Conservation (phyloP, 2,888 invertebrate genomes). For the Nemotelus nigrinus region DNA sequence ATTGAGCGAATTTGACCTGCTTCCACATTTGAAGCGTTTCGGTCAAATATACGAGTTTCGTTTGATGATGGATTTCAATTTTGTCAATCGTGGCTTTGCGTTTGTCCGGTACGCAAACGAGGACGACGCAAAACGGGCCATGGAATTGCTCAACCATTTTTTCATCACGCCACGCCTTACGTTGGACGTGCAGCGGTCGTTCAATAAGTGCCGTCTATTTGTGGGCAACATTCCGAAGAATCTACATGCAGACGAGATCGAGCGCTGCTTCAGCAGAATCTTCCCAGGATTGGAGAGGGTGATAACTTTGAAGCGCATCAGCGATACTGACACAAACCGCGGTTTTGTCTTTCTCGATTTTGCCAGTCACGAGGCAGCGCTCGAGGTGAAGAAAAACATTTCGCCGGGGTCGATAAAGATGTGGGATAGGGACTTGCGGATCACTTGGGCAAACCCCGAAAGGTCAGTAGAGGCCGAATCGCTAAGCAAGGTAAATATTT, state of each 20-base stretch:
- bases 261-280: constrained; percentile 52
- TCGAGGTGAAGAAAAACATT: constrained; percentile 57
- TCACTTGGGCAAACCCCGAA: constrained; percentile 58
- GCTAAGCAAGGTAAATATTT: constrained; percentile 46
- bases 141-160: constrained; percentile 57
- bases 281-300: constrained; percentile 56
- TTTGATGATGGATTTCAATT: constrained; percentile 57
- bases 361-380: constrained; percentile 55
- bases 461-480: constrained; percentile 50
- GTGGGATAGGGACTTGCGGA: constrained; percentile 58
- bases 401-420: constrained; percentile 56
- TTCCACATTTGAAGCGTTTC: constrained; percentile 56
- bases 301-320: constrained; percentile 44
- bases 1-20: constrained; percentile 54
- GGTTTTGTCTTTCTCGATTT: constrained; percentile 59
- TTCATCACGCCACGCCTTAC: constrained; percentile 53
- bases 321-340: constrained; percentile 52
- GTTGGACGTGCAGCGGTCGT: constrained; percentile 57
- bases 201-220: constrained; percentile 58
- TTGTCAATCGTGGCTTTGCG: constrained; percentile 57
- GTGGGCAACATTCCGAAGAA: constrained; percentile 58
- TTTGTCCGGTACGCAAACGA: constrained; percentile 57
- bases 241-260: constrained; percentile 55
- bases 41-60: constrained; percentile 59
- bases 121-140: constrained; percentile 56